Evolutionary conservation across 2,113 vertebrate species (phyloP).

Genomic region (Athene noctua): DNA sequence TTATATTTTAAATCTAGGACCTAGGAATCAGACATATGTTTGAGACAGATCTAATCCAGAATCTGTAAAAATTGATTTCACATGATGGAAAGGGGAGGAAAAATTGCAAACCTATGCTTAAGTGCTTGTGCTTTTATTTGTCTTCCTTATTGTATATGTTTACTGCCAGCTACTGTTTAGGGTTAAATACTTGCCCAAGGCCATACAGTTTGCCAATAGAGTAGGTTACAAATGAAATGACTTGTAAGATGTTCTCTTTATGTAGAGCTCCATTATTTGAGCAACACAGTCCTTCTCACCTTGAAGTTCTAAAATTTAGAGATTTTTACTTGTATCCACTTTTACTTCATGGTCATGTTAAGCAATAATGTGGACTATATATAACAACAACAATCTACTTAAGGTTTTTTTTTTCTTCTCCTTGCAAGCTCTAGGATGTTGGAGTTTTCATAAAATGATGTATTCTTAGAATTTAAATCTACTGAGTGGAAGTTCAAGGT

Average conservation of each 20-base stretch:
- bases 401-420: background rate
- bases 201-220: background rate
- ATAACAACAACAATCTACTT: background rate
- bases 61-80: background rate
- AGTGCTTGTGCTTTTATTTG: background rate
- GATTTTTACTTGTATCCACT: background rate
- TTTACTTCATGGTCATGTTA: background rate
- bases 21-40: background rate
- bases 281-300: background rate
- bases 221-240: background rate
- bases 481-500: conserved; percentile 49
- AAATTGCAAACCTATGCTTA: background rate
- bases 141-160: background rate
- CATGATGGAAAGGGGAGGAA: background rate
- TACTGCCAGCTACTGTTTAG: background rate
- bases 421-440: background rate
- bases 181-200: conserved; percentile 3
- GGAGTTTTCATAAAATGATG: background rate
- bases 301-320: background rate
- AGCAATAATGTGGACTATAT: background rate
- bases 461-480: conserved; percentile 23
- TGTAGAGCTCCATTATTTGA: background rate
- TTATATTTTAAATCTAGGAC: background rate
- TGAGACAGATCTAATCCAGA: background rate
- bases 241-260: background rate